Conservation (phyloP, 2,797 vertebrate genomes). For the Fratercula arctica region DNA sequence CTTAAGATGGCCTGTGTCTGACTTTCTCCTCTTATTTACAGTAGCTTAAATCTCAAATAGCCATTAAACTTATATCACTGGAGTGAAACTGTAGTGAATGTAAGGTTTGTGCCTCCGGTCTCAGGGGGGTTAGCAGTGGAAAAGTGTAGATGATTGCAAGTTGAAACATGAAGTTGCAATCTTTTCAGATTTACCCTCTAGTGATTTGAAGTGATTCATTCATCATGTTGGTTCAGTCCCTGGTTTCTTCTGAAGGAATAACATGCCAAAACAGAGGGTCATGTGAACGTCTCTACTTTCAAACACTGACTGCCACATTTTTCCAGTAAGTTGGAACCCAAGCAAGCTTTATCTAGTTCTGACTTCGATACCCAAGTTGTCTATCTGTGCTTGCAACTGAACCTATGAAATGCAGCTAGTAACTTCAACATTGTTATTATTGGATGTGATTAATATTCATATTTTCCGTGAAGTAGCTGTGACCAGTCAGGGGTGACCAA, state of each 20-base stretch:
- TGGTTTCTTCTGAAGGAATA: not conserved
- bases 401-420: not conserved
- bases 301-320: not conserved
- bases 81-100: not conserved
- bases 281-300: not conserved
- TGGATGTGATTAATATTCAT: not conserved
- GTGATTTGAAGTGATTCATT: slow-evolving; percentile 26
- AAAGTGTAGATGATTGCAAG: not conserved
- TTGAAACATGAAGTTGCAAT: not conserved
- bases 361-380: not conserved
- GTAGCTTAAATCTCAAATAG: not conserved
- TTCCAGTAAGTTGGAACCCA: not conserved
- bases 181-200: not conserved
- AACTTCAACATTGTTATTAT: not conserved
- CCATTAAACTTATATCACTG: not conserved
- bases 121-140: not conserved
- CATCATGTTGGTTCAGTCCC: not conserved
- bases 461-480: not conserved
- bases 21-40: not conserved
- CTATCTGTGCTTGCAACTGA: not conserved
- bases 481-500: not conserved
- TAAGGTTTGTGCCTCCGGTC: not conserved
- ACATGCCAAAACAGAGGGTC: not conserved
- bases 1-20: not conserved
- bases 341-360: not conserved